Evolutionary conservation across 2,113 vertebrate species (phyloP).

Genomic region (Mustelus asterias): DNA sequence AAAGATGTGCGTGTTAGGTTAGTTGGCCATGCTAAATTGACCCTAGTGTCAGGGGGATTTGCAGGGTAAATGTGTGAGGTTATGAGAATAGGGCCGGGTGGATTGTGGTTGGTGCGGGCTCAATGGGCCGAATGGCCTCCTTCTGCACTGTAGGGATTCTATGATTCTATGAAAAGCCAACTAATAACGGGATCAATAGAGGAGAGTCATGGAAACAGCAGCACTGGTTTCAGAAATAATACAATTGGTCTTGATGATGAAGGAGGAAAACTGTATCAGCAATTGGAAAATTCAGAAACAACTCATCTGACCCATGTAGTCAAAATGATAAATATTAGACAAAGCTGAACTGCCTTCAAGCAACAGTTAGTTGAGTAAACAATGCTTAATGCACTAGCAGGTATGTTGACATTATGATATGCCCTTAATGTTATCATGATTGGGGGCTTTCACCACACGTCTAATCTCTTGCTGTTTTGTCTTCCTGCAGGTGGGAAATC

Average conservation of each 20-base stretch:
- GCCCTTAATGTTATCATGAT: neutral
- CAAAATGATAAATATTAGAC: neutral
- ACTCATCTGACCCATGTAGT: neutral
- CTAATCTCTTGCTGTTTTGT: conserved; percentile 23
- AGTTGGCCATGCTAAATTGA: too few relatives aligned
- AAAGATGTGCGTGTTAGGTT: too few relatives aligned
- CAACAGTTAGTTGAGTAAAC: neutral
- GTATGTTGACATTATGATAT: neutral
- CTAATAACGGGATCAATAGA: neutral
- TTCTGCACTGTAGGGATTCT: too few relatives aligned
- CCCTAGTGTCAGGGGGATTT: too few relatives aligned
- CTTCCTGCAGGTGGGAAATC: conserved; percentile 75
- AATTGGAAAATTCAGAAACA: neutral
- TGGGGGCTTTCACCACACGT: too few relatives aligned
- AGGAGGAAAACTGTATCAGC: neutral
- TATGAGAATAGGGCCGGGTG: too few relatives aligned
- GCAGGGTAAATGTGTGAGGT: too few relatives aligned
- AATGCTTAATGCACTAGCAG: neutral
- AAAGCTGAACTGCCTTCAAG: neutral
- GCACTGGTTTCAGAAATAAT: neutral
- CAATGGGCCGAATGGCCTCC: too few relatives aligned
- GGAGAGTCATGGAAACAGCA: neutral
- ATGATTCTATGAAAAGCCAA: neutral
- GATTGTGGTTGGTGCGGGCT: too few relatives aligned
- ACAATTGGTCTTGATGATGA: neutral